Conservation (phyloP, 2,113 vertebrate genomes). For the Heterotis niloticus region DNA sequence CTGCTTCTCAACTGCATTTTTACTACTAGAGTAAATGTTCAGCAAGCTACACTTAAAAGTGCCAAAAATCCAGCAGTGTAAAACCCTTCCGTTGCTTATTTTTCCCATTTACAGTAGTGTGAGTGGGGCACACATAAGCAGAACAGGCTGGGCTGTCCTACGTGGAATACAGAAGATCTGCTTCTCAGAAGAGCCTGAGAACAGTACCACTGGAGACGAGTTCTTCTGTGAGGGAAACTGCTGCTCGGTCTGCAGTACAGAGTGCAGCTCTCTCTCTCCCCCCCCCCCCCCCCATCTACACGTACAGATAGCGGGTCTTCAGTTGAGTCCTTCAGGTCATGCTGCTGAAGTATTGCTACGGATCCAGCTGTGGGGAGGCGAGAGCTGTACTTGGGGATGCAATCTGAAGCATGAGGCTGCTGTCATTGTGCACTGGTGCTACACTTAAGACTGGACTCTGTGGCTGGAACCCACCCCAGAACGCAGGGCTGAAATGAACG, state of each 20-base stretch:
- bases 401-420: slow-evolving; percentile 49
- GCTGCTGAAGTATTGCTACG: slow-evolving; percentile 36
- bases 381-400: slow-evolving; percentile 41
- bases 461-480: slow-evolving; percentile 58
- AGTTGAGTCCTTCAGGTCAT: too few relatives aligned
- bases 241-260: background rate
- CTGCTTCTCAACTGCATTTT: background rate
- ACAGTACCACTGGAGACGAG: too few relatives aligned
- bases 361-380: slow-evolving; percentile 46
- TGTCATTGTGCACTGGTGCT: slow-evolving; percentile 44
- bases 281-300: background rate
- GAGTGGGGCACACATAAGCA: too few relatives aligned
- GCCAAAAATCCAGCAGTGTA: background rate
- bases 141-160: too few relatives aligned
- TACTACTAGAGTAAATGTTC: background rate
- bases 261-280: background rate
- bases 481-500: slow-evolving; percentile 48
- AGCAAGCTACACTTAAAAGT: background rate
- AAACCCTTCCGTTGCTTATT: background rate
- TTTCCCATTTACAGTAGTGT: background rate
- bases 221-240: background rate
- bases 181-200: too few relatives aligned
- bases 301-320: background rate
- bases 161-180: too few relatives aligned
- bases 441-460: slow-evolving; percentile 38